phyloP scores from a whole-genome alignment of 2,888 invertebrate species.

The Oligia latruncula region DNA sequence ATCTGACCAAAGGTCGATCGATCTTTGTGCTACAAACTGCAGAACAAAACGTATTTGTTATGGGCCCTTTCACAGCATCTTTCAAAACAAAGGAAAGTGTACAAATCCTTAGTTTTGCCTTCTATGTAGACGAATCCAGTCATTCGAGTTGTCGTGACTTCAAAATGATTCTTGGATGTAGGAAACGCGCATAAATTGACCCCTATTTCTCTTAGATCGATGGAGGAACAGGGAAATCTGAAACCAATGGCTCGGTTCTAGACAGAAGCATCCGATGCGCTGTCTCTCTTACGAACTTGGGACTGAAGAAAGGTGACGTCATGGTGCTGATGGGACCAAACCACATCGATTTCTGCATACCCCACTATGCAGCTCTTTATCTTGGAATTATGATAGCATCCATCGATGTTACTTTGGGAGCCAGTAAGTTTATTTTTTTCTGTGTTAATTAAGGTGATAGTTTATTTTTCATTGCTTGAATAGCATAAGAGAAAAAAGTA shows the following conservation, averaged over 20 bases:
- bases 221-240: conserved; percentile 62
- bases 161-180: neutral
- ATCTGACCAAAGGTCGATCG: neutral
- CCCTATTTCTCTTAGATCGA: conserved; percentile 54
- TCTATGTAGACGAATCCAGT: neutral
- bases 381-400: conserved; percentile 80
- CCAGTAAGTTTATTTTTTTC: conserved; percentile 66
- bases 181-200: neutral
- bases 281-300: conserved; percentile 76
- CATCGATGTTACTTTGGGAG: conserved; percentile 72
- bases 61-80: neutral
- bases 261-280: conserved; percentile 65
- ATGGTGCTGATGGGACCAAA: conserved; percentile 85
- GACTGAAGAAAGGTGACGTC: conserved; percentile 81
- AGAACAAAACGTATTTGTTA: neutral
- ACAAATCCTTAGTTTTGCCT: neutral
- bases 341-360: conserved; percentile 82
- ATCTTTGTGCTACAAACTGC: neutral
- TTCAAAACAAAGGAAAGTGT: neutral
- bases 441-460: no score
- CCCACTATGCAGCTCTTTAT: conserved; percentile 84
- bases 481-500: no score
- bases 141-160: neutral
- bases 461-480: no score
- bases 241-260: conserved; percentile 54